phyloP scores from a whole-genome alignment of 1,140 invertebrate species.

The Latrodectus geometricus region DNA sequence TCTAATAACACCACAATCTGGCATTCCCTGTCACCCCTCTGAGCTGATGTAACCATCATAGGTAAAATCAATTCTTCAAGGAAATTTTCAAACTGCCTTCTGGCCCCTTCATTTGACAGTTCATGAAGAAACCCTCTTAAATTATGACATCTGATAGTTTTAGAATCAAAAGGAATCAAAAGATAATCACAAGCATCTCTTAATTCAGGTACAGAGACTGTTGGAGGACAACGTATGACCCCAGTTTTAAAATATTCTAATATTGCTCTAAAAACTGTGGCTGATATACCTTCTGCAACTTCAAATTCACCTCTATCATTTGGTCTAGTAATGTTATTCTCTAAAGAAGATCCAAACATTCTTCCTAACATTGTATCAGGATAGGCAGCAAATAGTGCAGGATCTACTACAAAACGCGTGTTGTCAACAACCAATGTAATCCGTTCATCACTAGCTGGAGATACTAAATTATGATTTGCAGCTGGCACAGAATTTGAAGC shows the following conservation, averaged over 20 bases:
- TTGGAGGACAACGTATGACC: slow-evolving; percentile 85
- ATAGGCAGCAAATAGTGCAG: slow-evolving; percentile 88
- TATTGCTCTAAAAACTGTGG: slow-evolving; percentile 94
- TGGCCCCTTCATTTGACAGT: slow-evolving; percentile 97
- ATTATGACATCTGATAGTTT: slow-evolving; percentile 95
- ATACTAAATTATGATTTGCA: slow-evolving; percentile 20
- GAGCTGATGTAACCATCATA: slow-evolving; percentile 94
- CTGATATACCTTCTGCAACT: slow-evolving; percentile 96
- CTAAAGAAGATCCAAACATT: slow-evolving; percentile 97
- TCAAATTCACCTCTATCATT: slow-evolving; percentile 98
- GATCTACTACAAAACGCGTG: slow-evolving; percentile 91
- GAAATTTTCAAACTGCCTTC: slow-evolving; percentile 95
- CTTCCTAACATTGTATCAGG: slow-evolving; percentile 95
- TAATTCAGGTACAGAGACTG: slow-evolving; percentile 90
- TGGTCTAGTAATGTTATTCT: slow-evolving; percentile 84
- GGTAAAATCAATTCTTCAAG: slow-evolving; percentile 95
- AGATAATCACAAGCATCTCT: slow-evolving; percentile 99
- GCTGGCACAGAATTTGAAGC: background rate
- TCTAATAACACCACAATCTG: slow-evolving; percentile 94
- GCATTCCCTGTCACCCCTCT: slow-evolving; percentile 71
- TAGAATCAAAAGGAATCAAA: slow-evolving; percentile 96
- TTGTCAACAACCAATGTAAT: slow-evolving; percentile 96
- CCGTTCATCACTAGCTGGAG: slow-evolving; percentile 74
- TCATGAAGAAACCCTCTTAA: slow-evolving; percentile 95
- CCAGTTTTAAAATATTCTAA: slow-evolving; percentile 94